Evolutionary conservation across 2,888 invertebrate genomes (phyloP).

Genomic region (Standfussiana lucernea): DNA sequence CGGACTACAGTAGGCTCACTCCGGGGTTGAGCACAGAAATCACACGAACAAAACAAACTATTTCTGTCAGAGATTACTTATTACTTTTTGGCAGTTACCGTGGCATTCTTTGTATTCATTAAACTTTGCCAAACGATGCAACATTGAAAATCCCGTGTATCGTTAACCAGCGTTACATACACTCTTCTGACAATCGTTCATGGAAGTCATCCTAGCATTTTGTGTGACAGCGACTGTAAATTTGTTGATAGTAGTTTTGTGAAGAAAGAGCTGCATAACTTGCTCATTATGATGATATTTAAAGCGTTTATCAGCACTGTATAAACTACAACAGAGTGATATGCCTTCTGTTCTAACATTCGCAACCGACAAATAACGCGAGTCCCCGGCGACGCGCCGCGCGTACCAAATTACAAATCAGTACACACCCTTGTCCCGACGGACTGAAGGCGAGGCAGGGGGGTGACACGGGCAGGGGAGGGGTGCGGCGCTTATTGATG

Average conservation of each 20-base stretch:
- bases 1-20: constrained; percentile 17
- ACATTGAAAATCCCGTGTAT: not conserved
- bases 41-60: not conserved
- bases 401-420: constrained; percentile 75
- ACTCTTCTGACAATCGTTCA: not conserved
- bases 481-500: constrained; percentile 70
- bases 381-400: constrained; percentile 46
- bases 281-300: not conserved
- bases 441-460: constrained; percentile 45
- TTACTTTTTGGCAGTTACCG: not conserved
- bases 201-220: not conserved
- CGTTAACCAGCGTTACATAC: not conserved
- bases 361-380: constrained; percentile 10
- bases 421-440: constrained; percentile 66
- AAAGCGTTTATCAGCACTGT: not conserved
- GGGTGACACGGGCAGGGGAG: constrained; percentile 15
- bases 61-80: not conserved
- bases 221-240: not conserved
- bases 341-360: constrained; percentile 21
- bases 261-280: not conserved
- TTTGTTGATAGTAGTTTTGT: not conserved
- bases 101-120: not conserved
- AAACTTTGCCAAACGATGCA: not conserved
- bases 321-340: not conserved
- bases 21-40: not conserved